Evolutionary conservation across 1,140 invertebrate genomes (phyloP), one percentile per base, ranked within the genome.

Genomic region (Euwallacea fornicatus): DNA sequence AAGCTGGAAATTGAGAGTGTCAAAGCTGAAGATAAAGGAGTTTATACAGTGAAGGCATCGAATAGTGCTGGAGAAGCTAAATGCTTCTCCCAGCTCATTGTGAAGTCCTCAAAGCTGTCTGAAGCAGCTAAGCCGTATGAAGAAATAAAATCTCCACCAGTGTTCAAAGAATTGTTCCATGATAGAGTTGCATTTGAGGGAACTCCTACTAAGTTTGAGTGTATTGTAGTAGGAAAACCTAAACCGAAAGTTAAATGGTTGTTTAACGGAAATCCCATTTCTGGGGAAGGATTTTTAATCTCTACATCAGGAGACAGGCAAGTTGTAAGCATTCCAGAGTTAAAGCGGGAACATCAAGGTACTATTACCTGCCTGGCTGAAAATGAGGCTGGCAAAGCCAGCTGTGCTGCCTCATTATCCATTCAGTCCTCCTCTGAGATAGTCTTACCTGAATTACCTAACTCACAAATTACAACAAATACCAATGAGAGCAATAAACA

Each of bases 61-160:
- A 94, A 93, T 80, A 76, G 81, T 15, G 82, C 85, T 16, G 92
- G 92, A n/a, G 90, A 93, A 74, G 90, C 90, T 0, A 92, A 93
- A 77, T 91, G 91, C 75, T 92, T 93, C 71, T 90, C 91, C 0
- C 89, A 91, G 73, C 77, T 94, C 3, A 91, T 90, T 53, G 89
- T 93, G 0, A 90, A 90, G 80, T 83, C 86, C 0, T 81, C 86
- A 7, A 78, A 79, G 83, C 81, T 64, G 69, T 76, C 50, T 73
- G 80, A 21, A 81, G 82, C 69, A 74, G 82, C 66, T 76, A 85
- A 79, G 76, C 69, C 69, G 42, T 82, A 85, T 46, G 84, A 86
- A 75, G 84, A 87, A 70, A 85, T 88, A 42, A 88, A 87, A 69
- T 79, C 85, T 41, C 83, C 86, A 16, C 91, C 91, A 4, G 80